Evolutionary conservation across 2,797 vertebrate species (phyloP).

Genomic region (Oryzias sinensis): DNA sequence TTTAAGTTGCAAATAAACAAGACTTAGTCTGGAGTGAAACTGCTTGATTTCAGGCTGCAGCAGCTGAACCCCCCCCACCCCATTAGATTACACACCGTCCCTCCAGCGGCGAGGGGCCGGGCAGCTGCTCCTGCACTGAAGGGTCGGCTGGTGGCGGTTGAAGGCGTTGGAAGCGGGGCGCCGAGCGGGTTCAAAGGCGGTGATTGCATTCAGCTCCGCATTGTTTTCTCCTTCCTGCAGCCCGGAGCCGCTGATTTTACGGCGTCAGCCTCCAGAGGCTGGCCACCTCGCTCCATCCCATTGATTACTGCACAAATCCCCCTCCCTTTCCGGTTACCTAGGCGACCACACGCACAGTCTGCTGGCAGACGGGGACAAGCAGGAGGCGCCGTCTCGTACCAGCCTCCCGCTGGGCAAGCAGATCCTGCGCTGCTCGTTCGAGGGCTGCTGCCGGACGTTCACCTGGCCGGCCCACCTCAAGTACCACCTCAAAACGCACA

Average conservation of each 20-base stretch:
- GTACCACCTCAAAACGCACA: constrained; percentile 97
- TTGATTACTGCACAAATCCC: constrained; percentile 29
- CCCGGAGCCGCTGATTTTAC: constrained; percentile 41
- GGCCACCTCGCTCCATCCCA: constrained; percentile 28
- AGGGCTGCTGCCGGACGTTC: constrained; percentile 93
- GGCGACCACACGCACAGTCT: constrained; percentile 87
- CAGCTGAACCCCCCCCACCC: constrained; percentile 43
- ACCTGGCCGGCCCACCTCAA: constrained; percentile 97
- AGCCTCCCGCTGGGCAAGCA: constrained; percentile 83
- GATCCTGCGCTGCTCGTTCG: constrained; percentile 91
- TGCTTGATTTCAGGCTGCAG: constrained; percentile 13
- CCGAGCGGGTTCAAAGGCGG: constrained; percentile 36
- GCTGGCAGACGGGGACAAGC: constrained; percentile 82
- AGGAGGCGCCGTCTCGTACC: constrained; percentile 76
- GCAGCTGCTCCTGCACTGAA: constrained; percentile 6
- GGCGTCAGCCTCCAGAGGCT: constrained; percentile 35
- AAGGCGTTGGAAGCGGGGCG: constrained; percentile 30
- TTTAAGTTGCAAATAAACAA: no score
- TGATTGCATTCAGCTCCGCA: constrained; percentile 57
- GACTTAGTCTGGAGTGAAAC: constrained; percentile 4
- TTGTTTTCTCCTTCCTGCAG: constrained; percentile 47
- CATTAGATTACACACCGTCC: constrained; percentile 44
- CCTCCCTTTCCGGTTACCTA: constrained; percentile 66
- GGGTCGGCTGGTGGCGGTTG: constrained; percentile 28
- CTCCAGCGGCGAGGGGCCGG: constrained; percentile 33